These are phyloP conservation scores for Steinernema carpocapsae DNA, from an alignment of 2,888 invertebrate genomes.

Conservation along the genomic window DNA sequence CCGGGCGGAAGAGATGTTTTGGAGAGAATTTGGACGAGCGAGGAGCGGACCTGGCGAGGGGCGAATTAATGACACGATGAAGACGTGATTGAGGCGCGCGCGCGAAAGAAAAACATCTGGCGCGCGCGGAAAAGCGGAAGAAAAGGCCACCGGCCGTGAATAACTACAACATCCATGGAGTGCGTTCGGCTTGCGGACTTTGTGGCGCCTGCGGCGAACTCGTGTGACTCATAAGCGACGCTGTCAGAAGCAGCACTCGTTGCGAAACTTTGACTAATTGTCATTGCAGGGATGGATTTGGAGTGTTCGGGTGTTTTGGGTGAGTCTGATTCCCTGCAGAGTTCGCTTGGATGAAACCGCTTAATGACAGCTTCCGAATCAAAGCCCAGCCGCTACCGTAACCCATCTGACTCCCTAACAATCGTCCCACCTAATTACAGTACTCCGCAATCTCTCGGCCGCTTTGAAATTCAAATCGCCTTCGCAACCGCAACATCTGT, in stretches of 20 bases:
- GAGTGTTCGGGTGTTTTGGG: too few relatives aligned
- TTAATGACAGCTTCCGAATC: too few relatives aligned
- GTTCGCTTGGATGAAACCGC: too few relatives aligned
- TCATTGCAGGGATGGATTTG: too few relatives aligned
- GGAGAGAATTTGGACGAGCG: not conserved
- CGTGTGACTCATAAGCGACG: not conserved
- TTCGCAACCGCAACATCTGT: slow-evolving; percentile 29
- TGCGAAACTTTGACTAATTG: slow-evolving; percentile 27
- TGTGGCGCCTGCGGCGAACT: slow-evolving; percentile 29
- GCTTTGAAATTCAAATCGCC: slow-evolving; percentile 31
- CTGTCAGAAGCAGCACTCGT: slow-evolving; percentile 15
- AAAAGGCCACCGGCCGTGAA: slow-evolving; percentile 29
- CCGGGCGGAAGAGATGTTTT: slow-evolving; percentile 29
- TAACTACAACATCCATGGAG: slow-evolving; percentile 20
- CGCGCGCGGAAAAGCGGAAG: slow-evolving; percentile 18
- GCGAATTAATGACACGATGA: slow-evolving; percentile 21
- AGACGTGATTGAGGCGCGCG: slow-evolving; percentile 11
- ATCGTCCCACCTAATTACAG: not conserved
- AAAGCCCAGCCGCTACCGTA: not conserved
- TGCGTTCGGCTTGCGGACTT: not conserved
- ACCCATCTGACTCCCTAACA: not conserved
- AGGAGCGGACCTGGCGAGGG: too few relatives aligned
- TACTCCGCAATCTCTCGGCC: slow-evolving; percentile 1
- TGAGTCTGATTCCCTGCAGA: too few relatives aligned
- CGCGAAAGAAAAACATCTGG: slow-evolving; percentile 28